These are phyloP conservation scores for Cecropterus lyciades DNA, from an alignment of 1,140 invertebrate species.

Conservation along the genomic window DNA sequence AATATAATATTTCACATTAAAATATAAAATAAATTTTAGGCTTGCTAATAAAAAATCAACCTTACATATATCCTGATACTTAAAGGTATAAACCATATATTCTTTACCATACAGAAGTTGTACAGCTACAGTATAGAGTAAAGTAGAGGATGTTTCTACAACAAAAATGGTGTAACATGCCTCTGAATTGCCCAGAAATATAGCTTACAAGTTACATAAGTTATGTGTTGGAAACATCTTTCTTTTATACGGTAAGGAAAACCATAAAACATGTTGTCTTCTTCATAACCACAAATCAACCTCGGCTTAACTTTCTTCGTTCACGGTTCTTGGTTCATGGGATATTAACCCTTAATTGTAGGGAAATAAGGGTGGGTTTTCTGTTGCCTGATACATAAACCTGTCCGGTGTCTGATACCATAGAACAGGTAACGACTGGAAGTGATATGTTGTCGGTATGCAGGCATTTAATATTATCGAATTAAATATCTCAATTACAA, in stretches of 20 bases:
- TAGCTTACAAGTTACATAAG: neutral
- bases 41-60: no score
- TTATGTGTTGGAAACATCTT: slow-evolving; percentile 45
- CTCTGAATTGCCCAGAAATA: no score
- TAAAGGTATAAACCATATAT: no score
- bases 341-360: neutral
- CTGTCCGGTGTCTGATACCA: neutral
- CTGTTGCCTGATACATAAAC: neutral
- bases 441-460: neutral
- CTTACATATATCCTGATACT: no score
- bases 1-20: no score
- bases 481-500: no score
- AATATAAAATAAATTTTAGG: no score
- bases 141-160: no score
- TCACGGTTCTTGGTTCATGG: neutral
- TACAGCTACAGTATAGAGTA: no score
- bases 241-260: slow-evolving; percentile 51
- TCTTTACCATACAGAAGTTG: no score
- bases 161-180: no score
- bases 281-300: slow-evolving; percentile 57
- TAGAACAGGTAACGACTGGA: neutral
- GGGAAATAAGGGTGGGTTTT: slow-evolving; percentile 1
- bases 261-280: slow-evolving; percentile 56
- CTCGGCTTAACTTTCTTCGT: slow-evolving; percentile 45
- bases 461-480: no score